Evolutionary conservation across 2,888 invertebrate species (phyloP).

Genomic region (Anaspis maculata): DNA sequence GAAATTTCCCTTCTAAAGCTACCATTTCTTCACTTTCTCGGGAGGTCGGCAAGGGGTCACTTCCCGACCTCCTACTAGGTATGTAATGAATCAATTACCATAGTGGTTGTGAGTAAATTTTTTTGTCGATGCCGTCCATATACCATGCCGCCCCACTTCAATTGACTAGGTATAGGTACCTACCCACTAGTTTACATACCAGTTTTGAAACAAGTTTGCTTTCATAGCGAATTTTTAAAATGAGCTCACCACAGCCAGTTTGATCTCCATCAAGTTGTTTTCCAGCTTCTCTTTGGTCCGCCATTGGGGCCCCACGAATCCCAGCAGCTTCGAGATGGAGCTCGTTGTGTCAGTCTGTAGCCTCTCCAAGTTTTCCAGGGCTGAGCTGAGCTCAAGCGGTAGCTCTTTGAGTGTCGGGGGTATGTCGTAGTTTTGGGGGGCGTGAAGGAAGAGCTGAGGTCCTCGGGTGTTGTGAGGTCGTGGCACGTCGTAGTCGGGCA

Average conservation of each 20-base stretch:
- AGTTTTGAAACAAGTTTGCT: no score
- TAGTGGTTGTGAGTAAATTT: no score
- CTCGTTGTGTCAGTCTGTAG: conserved; percentile 73
- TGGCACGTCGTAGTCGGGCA: conserved; percentile 66
- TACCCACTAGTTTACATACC: no score
- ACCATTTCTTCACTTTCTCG: no score
- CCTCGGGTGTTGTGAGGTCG: conserved; percentile 43
- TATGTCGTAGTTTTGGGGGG: conserved; percentile 51
- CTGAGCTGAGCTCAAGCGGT: conserved; percentile 66
- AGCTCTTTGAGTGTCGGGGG: conserved; percentile 52
- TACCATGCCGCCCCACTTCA: no score
- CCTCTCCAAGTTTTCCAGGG: conserved; percentile 65
- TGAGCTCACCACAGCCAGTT: conserved; percentile 63
- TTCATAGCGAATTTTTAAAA: no score
- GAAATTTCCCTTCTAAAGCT: no score
- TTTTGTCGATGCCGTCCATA: no score
- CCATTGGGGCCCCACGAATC: conserved; percentile 76
- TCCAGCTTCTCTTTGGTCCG: conserved; percentile 71
- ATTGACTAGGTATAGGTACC: no score
- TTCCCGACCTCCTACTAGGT: no score
- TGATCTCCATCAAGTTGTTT: conserved; percentile 71
- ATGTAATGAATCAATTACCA: no score
- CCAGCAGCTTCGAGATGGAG: conserved; percentile 68
- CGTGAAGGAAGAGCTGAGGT: conserved; percentile 30
- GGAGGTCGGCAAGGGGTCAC: no score